Conservation (phyloP, 2,888 invertebrate genomes). For the Nineta flava region DNA sequence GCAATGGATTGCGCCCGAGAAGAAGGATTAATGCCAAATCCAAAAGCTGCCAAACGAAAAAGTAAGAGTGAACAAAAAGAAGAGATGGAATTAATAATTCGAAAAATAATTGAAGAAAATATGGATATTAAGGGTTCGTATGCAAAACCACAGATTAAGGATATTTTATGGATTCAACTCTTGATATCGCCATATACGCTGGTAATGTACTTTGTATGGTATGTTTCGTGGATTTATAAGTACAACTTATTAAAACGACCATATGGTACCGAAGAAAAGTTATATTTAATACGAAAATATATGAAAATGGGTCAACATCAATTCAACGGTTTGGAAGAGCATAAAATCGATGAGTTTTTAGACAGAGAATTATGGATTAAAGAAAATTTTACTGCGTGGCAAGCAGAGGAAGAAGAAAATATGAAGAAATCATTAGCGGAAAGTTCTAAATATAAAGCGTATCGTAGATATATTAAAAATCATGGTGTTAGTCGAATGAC, state of each 20-base stretch:
- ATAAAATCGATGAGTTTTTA: slow-evolving; percentile 56
- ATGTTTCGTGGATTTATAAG: slow-evolving; percentile 65
- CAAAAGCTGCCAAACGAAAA: slow-evolving; percentile 33
- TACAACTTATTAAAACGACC: slow-evolving; percentile 58
- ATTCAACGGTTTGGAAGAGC: slow-evolving; percentile 57
- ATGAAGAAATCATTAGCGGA: slow-evolving; percentile 72
- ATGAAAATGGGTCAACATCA: slow-evolving; percentile 57
- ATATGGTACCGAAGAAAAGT: slow-evolving; percentile 68
- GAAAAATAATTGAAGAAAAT: slow-evolving; percentile 73
- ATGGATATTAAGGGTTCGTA: slow-evolving; percentile 91
- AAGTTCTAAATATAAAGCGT: slow-evolving; percentile 74
- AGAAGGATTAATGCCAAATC: slow-evolving; percentile 36
- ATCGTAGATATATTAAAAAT: slow-evolving; percentile 77
- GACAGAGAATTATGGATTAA: slow-evolving; percentile 66
- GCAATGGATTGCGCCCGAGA: slow-evolving; percentile 54
- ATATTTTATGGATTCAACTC: slow-evolving; percentile 74
- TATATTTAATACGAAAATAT: slow-evolving; percentile 65
- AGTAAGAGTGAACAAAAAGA: slow-evolving; percentile 48
- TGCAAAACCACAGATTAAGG: slow-evolving; percentile 60
- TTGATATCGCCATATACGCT: slow-evolving; percentile 63
- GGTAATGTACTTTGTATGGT: slow-evolving; percentile 55
- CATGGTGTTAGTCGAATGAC: slow-evolving; percentile 81
- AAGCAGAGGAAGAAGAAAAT: slow-evolving; percentile 67
- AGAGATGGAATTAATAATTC: slow-evolving; percentile 65
- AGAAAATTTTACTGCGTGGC: slow-evolving; percentile 66